Percentiles rank a stretch among this genome's conserved stretches.
Evolutionary conservation across 2,888 invertebrate species (phyloP).

Genomic region (Beris morrisii): DNA sequence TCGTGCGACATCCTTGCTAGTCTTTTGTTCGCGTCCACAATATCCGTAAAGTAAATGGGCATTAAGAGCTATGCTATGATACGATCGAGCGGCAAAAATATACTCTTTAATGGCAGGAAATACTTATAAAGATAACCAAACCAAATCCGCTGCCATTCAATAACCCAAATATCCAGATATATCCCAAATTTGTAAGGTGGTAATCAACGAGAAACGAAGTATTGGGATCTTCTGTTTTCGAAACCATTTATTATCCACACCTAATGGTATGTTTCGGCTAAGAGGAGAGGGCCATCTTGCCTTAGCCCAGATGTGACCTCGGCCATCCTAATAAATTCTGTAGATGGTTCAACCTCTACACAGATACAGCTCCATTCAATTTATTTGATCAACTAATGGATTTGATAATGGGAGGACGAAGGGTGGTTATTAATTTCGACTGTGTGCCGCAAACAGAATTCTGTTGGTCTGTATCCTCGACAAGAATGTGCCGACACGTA

Average conservation of each 20-base stretch:
- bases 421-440: constrained; percentile 37
- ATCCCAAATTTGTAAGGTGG: neutral
- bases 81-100: too few species aligned
- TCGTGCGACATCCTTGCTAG: too few species aligned
- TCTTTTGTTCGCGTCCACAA: too few species aligned
- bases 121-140: too few species aligned
- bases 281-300: constrained; percentile 15
- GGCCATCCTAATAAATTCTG: constrained; percentile 34
- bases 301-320: constrained; percentile 33
- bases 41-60: too few species aligned
- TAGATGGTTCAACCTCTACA: constrained; percentile 30
- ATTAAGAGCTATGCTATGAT: too few species aligned
- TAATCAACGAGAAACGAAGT: constrained; percentile 10
- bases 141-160: neutral
- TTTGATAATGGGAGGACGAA: constrained; percentile 37
- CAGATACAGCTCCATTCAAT: constrained; percentile 34
- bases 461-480: constrained; percentile 29
- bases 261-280: constrained; percentile 28
- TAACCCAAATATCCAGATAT: constrained; percentile 10
- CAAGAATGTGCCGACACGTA: constrained; percentile 38
- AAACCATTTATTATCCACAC: constrained; percentile 27
- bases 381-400: constrained; percentile 40
- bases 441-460: constrained; percentile 28
- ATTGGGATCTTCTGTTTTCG: constrained; percentile 6
- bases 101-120: too few species aligned